Base-by-base conservation (phyloP, 2,113 vertebrate genomes). In the Esox niger region DNA sequence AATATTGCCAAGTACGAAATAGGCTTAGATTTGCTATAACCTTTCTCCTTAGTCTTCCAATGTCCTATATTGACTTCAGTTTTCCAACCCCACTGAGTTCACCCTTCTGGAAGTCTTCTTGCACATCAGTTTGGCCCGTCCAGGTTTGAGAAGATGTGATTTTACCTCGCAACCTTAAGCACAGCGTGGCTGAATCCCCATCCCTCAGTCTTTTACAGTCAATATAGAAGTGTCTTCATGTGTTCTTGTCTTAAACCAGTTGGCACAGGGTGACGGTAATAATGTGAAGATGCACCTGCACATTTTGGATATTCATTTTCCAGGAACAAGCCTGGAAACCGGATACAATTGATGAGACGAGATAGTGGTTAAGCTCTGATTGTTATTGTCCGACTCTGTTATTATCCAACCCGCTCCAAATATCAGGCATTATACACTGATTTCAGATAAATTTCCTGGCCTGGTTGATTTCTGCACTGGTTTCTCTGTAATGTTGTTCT, bases 81-180 rank as follows among this genome's bases (percentile, higher is more conserved):
- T 2, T 43, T 43, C 38, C 38, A 43, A 43, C 17, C 38, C 3
- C 13, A 1, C 17, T 43, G 5, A 9, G 11, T 9, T 52, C 7
- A 6, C n/a, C 38, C 38, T 15, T 43, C 38, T n/a, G n/a, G n/a
- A 17, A 38, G 38, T 43, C 38, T 17, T 43, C 13, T 20, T 27
- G 57, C 4, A 30, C 26, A 59, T 61, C 59, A 35, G 21, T 61
- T 35, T 33, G 26, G 10, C 4, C 59, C 59, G 21, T 10, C 3
- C 1, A 43, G 23, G n/a, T 33, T 15, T 61, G 30, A 33, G 43
- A 59, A 59, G 27, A 54, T 69, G 66, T 68, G 59, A 56, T 26
- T 58, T 61, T 61, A 30, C n/a, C n/a, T 43, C 55, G 68, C n/a
- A n/a, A n/a, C 68, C 68, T 70, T 70, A 62, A 62, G 59, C 68